Conservation (phyloP, 2,113 vertebrate species). For the Benthochromis sp. region DNA sequence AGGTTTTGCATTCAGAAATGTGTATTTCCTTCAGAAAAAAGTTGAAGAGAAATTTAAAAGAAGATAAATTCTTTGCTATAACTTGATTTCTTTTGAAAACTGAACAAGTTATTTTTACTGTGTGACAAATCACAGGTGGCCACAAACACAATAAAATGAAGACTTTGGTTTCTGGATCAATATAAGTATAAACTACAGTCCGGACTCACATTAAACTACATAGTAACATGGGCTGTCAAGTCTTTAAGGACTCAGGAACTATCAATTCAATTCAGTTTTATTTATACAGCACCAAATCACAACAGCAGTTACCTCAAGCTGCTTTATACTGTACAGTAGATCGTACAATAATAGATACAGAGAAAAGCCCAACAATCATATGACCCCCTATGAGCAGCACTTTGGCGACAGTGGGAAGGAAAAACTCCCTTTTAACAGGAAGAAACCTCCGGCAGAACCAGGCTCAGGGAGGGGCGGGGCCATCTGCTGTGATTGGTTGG, state of each 20-base stretch:
- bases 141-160: background rate
- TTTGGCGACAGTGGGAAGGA: background rate
- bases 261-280: background rate
- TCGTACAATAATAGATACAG: fast-evolving
- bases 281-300: background rate
- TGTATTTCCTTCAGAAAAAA: background rate
- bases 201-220: background rate
- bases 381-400: background rate
- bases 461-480: background rate
- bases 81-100: background rate
- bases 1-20: background rate
- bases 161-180: background rate
- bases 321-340: background rate
- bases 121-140: background rate
- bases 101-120: background rate
- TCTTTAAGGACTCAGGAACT: background rate
- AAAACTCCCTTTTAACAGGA: background rate
- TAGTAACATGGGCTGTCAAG: background rate
- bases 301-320: background rate
- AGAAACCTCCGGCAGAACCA: background rate
- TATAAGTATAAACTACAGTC: background rate
- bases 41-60: background rate
- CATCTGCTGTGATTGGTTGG: background rate
- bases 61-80: background rate
- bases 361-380: background rate